Evolutionary conservation across 2,888 invertebrate genomes (phyloP), one percentile per base, ranked within the genome.

Genomic region (Scaptomyza parva): DNA sequence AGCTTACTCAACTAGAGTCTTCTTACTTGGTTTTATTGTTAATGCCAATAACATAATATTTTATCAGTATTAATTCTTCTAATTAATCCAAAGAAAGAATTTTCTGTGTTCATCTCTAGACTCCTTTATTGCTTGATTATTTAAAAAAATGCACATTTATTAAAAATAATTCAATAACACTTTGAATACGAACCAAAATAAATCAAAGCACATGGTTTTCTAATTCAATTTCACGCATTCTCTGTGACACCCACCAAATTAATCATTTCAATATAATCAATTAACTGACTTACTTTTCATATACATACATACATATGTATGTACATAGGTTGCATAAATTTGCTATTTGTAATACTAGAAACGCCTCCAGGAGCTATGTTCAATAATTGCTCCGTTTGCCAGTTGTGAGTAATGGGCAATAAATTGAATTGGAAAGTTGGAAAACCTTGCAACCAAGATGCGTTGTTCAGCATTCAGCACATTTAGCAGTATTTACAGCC

Each of bases 401-500:
- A 22, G 30, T 14, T 40, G 30, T 72, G 65, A 72, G 48, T 67
- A 69, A 67, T 72, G 64, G 9, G 44, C 62, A 11, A 67, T 67
- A 61, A 79, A 79, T 76, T 58, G 35, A 51, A 54, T 61, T 59
- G 53, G 26, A 67, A 57, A 54, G 52, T 54, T n/a, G 58, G 41
- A 60, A 18, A n/a, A 9, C 28, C 3, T 30, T 5, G 17, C 39
- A 12, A 53, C 33, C 51, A 35, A 50, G 68, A 59, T 69, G 51
- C 41, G 41, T 33, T 22, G 30, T 20, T 41, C 54, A 47, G 77
- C 45, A 57, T n/a, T n/a, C n/a, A n/a, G n/a, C n/a, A n/a, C n/a
- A n/a, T n/a, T n/a, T n/a, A n/a, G n/a, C 44, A 66, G 69, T 83
- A 79, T 75, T 86, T 70, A 79, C 70, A 70, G 50, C 55, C 60